phyloP scores from a whole-genome alignment of 2,797 vertebrate species.

The Cyprinodon diabolis region DNA sequence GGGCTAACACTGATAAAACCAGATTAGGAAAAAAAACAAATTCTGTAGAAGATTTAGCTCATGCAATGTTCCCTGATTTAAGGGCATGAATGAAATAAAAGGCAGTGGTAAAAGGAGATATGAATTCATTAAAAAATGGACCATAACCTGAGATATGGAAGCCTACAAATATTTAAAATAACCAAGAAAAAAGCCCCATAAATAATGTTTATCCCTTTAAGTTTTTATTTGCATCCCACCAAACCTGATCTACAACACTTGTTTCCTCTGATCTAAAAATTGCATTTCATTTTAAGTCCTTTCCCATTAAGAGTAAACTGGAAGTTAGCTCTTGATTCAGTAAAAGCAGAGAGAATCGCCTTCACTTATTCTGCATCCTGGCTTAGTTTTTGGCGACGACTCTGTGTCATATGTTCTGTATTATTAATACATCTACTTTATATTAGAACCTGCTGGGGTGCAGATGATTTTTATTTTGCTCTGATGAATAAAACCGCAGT shows the following conservation, averaged over 20 bases:
- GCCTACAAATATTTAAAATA: neutral
- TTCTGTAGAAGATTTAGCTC: too few species aligned
- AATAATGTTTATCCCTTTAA: neutral
- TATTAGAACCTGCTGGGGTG: conserved; percentile 5
- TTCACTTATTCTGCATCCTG: neutral
- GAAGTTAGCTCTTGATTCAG: neutral
- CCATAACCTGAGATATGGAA: too few species aligned
- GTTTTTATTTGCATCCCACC: neutral
- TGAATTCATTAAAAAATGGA: too few species aligned
- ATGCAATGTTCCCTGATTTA: too few species aligned
- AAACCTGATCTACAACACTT: neutral
- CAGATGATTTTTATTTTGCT: conserved; percentile 7
- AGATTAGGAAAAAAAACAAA: too few species aligned
- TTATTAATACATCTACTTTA: neutral
- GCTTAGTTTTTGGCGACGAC: neutral
- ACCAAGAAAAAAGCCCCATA: neutral
- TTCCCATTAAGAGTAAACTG: neutral
- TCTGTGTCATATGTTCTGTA: neutral
- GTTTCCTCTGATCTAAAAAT: neutral
- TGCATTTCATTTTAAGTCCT: neutral
- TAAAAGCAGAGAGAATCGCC: neutral
- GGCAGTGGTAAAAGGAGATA: too few species aligned
- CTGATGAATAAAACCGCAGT: conserved; percentile 4
- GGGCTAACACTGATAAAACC: too few species aligned
- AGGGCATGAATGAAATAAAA: too few species aligned